phyloP scores from a whole-genome alignment of 2,888 invertebrate species.

The Athetis lepigone region DNA sequence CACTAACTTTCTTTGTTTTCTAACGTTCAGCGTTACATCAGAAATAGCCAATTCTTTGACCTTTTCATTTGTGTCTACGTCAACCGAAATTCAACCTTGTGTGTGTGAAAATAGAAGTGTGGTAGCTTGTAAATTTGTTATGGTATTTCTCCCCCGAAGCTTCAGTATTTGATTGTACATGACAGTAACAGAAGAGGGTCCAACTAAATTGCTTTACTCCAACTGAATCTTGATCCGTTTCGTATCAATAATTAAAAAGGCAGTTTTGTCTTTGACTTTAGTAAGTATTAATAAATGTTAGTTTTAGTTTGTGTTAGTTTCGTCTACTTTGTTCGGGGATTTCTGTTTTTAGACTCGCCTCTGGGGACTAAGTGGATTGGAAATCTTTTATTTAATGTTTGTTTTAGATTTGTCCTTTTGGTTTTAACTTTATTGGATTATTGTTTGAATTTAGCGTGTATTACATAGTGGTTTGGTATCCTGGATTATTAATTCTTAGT shows the following conservation, averaged over 20 bases:
- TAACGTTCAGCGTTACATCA: constrained; percentile 42
- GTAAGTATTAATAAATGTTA: constrained; percentile 58
- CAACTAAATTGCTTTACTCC: constrained; percentile 74
- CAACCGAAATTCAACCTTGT: constrained; percentile 34
- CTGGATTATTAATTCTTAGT: too few relatives aligned
- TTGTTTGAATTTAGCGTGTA: background rate
- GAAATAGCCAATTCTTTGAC: constrained; percentile 46
- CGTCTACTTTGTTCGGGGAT: background rate
- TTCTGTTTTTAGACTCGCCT: constrained; percentile 7
- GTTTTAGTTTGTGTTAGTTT: constrained; percentile 33
- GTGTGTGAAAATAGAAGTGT: background rate
- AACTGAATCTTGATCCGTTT: constrained; percentile 70
- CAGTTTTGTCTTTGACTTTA: constrained; percentile 58
- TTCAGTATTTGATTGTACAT: constrained; percentile 76
- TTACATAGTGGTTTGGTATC: too few relatives aligned
- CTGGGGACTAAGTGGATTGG: constrained; percentile 23
- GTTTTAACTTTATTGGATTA: background rate
- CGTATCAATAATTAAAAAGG: constrained; percentile 69
- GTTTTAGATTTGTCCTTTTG: constrained; percentile 17
- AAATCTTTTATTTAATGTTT: constrained; percentile 14
- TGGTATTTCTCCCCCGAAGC: constrained; percentile 40
- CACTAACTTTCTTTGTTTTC: constrained; percentile 57
- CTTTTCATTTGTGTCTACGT: background rate
- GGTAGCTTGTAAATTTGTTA: background rate
- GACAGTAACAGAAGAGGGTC: constrained; percentile 79